Evolutionary conservation across 2,797 vertebrate species (phyloP), one percentile per base, ranked within the genome.

Genomic region (Sebastolobus alascanus): DNA sequence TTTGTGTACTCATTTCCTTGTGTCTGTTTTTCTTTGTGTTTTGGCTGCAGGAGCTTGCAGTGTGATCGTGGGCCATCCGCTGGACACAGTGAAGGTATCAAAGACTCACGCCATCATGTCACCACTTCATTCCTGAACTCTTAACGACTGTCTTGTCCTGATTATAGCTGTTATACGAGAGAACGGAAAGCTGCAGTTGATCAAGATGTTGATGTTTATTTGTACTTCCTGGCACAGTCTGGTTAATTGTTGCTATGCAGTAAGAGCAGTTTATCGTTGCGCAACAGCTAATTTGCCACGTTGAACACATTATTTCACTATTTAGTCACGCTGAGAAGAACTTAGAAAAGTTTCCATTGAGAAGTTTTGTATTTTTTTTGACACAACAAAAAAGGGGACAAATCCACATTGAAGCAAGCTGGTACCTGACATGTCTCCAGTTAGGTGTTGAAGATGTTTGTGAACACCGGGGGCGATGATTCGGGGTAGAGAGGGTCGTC

Each of bases 41-140:
- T n/a, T 64, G 60, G 14, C 40, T 84, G 52, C 92, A 99, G 98
- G 98, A 92, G 95, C 97, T 0, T 96, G 96, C 92, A 98, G 98
- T 5, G 98, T 99, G 84, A 91, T 98, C 1, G 96, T 98, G 0
- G 98, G 98, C 27, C 96, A 99, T 86, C 98, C 98, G 2, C 92
- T 99, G 94, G 98, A 99, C 94, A 99, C 98, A 0, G 97, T 99
- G 59, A 99, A 99, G 97, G 98, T 94, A 92, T 56, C 14, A 55
- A 16, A 59, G 20, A 25, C 18, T 43, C 40, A 43, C 0, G 40
- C 40, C 40, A 4, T 18, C 4, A 56, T 16, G 63, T 68, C 35
- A 37, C 22, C 25, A 9, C 40, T 12, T 12, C 31, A 6, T n/a
- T 54, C 25, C 35, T 22, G 1, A 1, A 60, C 33, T 25, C 18